Conservation (phyloP, 2,888 invertebrate species). For the Campoletis raptor region DNA sequence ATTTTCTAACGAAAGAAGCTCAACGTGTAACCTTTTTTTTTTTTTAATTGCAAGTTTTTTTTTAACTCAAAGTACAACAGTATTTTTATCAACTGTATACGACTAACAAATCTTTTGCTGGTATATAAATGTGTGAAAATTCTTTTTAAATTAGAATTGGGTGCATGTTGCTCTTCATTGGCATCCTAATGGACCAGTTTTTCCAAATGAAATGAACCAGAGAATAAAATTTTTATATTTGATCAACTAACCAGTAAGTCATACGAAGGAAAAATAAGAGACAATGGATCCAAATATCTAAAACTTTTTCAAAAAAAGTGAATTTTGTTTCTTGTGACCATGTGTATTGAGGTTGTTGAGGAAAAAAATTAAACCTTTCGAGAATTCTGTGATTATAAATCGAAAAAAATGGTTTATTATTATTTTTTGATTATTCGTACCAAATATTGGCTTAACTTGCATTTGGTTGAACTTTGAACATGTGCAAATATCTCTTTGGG, state of each 20-base stretch:
- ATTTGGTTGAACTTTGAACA: background rate
- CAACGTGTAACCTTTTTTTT: too few relatives aligned
- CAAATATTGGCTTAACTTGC: background rate
- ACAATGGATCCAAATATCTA: background rate
- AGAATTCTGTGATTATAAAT: background rate
- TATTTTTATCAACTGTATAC: too few relatives aligned
- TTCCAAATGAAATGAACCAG: background rate
- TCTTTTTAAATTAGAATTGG: background rate
- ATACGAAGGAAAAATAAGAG: background rate
- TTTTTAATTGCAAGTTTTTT: too few relatives aligned
- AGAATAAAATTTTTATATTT: background rate
- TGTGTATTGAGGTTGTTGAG: background rate
- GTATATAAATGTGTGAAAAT: background rate
- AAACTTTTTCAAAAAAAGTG: background rate
- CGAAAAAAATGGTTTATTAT: background rate
- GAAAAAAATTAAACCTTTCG: background rate
- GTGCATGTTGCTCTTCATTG: background rate
- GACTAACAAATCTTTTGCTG: too few relatives aligned
- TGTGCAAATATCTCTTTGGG: background rate
- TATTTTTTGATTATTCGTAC: background rate
- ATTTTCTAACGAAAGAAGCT: too few relatives aligned
- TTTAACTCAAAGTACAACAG: too few relatives aligned
- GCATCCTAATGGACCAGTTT: slow-evolving; percentile 21
- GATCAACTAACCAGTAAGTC: background rate
- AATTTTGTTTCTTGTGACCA: background rate